These are phyloP conservation scores for Bubo blakistoni DNA, from an alignment of 2,113 vertebrate species.

Conservation along the genomic window DNA sequence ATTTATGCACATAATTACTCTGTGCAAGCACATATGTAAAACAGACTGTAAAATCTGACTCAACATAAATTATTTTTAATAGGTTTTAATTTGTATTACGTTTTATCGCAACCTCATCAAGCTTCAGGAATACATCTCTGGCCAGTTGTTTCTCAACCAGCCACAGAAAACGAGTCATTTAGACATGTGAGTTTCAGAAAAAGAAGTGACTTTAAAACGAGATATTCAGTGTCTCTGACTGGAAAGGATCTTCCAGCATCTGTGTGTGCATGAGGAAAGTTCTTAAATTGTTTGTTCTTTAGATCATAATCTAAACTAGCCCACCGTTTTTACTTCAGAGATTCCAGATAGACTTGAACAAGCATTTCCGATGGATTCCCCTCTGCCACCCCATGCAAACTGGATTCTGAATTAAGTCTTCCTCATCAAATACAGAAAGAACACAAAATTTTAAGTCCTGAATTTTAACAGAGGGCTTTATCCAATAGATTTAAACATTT, in stretches of 20 bases:
- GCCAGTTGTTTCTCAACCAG: not conserved
- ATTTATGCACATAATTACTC: not conserved
- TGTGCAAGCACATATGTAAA: not conserved
- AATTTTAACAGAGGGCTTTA: not conserved
- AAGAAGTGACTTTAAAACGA: not conserved
- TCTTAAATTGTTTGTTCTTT: not conserved
- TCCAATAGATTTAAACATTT: not conserved
- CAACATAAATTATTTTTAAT: not conserved
- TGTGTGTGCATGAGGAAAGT: not conserved
- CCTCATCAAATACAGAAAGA: not conserved
- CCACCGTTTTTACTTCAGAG: not conserved
- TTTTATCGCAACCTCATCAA: not conserved
- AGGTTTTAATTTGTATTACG: not conserved
- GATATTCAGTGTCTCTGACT: not conserved
- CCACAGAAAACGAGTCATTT: not conserved
- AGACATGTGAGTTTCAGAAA: not conserved
- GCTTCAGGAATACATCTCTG: not conserved
- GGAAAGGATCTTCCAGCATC: not conserved
- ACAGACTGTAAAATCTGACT: not conserved
- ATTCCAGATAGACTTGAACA: not conserved
- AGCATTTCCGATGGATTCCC: not conserved
- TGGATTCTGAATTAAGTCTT: not conserved
- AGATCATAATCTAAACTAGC: not conserved
- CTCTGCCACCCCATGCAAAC: not conserved
- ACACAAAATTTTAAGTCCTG: not conserved